These are phyloP conservation scores for Acleris laterana DNA, from an alignment of 2,888 invertebrate species.

Conservation along the genomic window DNA sequence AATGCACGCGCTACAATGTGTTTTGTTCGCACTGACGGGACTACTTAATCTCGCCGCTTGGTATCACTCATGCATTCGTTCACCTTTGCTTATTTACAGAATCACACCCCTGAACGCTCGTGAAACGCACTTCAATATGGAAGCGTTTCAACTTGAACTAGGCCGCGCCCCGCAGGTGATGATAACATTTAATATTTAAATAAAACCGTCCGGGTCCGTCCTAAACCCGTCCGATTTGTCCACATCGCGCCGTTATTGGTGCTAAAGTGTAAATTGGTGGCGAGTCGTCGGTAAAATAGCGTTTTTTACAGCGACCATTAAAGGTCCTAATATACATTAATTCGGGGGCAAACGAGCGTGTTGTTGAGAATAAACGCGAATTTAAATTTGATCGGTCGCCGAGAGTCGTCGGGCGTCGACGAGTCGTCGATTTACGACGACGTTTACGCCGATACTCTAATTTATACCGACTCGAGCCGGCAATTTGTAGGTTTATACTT, in stretches of 20 bases:
- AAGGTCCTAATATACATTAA: slow-evolving; percentile 21
- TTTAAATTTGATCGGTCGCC: slow-evolving; percentile 27
- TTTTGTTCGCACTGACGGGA: too few species aligned
- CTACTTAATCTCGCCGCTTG: too few species aligned
- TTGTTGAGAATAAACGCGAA: slow-evolving; percentile 18
- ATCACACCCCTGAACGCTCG: too few species aligned
- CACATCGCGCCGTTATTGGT: slow-evolving; percentile 23
- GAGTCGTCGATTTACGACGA: slow-evolving; percentile 10
- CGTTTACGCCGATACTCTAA: slow-evolving; percentile 21
- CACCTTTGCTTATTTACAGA: too few species aligned
- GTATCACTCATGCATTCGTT: too few species aligned
- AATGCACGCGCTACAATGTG: too few species aligned
- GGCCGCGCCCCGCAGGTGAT: slow-evolving; percentile 23
- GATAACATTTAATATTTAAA: slow-evolving; percentile 33
- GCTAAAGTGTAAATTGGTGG: slow-evolving; percentile 23
- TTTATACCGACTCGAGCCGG: slow-evolving; percentile 22
- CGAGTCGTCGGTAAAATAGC: slow-evolving; percentile 18
- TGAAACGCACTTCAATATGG: slow-evolving; percentile 7
- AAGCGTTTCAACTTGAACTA: slow-evolving; percentile 26
- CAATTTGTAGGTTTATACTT: slow-evolving; percentile 31
- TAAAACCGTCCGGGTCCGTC: slow-evolving; percentile 17
- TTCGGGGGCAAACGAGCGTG: slow-evolving; percentile 3
- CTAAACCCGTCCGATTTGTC: slow-evolving; percentile 2
- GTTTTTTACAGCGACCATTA: slow-evolving; percentile 25
- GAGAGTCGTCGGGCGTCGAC: slow-evolving; percentile 9